Percentiles rank a stretch among this genome's conserved stretches.
phyloP scores from a whole-genome alignment of 2,797 vertebrate genomes.

The Pseudochirops corinnae region DNA sequence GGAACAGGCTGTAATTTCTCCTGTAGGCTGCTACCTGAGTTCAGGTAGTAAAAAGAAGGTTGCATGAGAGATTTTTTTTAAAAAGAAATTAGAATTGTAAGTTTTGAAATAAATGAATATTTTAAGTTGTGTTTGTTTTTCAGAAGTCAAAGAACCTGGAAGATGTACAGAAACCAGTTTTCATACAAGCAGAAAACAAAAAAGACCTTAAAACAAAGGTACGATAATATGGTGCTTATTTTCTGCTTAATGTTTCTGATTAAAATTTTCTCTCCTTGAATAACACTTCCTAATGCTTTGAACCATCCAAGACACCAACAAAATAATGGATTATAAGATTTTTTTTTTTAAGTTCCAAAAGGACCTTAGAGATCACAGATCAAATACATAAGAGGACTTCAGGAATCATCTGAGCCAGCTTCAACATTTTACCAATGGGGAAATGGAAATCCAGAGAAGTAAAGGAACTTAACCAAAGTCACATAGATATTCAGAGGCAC shows the following conservation, averaged over 20 bases:
- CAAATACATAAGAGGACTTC: neutral
- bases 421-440: neutral
- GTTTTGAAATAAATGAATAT: constrained; percentile 22
- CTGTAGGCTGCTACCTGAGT: neutral
- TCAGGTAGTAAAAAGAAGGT: neutral
- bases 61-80: neutral
- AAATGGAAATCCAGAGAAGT: neutral
- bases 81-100: neutral
- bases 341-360: neutral
- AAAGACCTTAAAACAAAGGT: constrained; percentile 70
- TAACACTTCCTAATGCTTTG: rapidly evolving
- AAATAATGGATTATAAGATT: neutral
- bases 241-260: constrained; percentile 2
- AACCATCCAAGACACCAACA: neutral
- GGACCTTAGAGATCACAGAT: neutral
- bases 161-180: constrained; percentile 77
- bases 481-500: neutral
- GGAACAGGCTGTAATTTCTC: neutral
- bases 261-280: neutral
- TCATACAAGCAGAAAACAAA: constrained; percentile 69
- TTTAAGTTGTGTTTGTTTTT: constrained; percentile 58
- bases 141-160: constrained; percentile 69
- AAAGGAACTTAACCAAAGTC: no score
- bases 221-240: constrained; percentile 49
- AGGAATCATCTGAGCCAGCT: neutral